Percentiles rank a stretch among this genome's conserved stretches.
These are phyloP conservation scores for Sinotaia quadrata DNA, from an alignment of 2,888 invertebrate species.

Conservation along the genomic window DNA sequence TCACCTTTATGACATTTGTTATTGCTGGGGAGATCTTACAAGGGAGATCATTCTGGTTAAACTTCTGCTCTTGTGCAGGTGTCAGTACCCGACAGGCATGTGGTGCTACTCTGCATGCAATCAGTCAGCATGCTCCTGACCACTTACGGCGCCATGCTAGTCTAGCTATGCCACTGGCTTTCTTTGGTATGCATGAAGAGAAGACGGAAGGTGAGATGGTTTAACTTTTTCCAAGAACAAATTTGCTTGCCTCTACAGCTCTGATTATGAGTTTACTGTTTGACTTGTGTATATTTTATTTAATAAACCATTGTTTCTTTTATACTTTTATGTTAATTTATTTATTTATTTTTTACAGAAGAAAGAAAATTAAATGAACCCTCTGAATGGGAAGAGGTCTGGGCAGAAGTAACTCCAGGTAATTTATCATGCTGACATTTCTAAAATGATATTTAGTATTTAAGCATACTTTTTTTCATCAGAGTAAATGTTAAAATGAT, in stretches of 20 bases:
- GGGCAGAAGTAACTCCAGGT: constrained; percentile 89
- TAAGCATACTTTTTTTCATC: no score
- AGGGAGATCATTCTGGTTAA: not conserved
- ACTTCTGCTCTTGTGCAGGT: constrained; percentile 75
- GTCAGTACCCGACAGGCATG: constrained; percentile 79
- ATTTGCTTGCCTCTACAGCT: not conserved
- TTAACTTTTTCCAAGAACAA: not conserved
- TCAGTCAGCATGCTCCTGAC: constrained; percentile 85
- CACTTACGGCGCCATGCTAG: constrained; percentile 85
- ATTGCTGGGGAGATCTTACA: no score
- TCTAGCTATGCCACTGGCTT: constrained; percentile 85
- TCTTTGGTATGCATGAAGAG: constrained; percentile 89
- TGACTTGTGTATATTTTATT: not conserved
- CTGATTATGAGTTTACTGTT: not conserved
- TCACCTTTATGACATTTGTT: no score
- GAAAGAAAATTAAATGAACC: constrained; percentile 43
- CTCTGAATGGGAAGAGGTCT: constrained; percentile 86
- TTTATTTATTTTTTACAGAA: constrained; percentile 18
- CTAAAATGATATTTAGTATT: no score
- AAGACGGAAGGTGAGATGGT: constrained; percentile 60
- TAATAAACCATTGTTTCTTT: not conserved
- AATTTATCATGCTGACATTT: no score
- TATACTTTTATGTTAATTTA: not conserved
- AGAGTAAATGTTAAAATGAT: no score
- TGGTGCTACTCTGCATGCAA: constrained; percentile 80